Conservation (phyloP, 2,888 invertebrate genomes). For the Neocrepidodera transversa region DNA sequence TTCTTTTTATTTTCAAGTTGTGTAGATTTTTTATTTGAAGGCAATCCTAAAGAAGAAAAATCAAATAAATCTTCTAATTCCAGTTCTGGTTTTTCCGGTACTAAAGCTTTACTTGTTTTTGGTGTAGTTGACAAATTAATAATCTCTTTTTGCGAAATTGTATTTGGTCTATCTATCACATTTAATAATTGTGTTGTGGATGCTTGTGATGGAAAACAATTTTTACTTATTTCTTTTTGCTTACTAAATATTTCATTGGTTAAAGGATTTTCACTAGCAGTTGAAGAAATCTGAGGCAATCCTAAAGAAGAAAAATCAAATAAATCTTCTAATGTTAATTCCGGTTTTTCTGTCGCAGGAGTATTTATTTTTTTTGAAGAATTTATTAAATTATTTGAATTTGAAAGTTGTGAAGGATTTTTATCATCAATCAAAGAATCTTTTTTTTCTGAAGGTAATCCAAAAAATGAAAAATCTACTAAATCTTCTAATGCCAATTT, state of each 20-base stretch:
- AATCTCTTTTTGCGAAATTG: background rate
- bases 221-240: too few relatives aligned
- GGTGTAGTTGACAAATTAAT: background rate
- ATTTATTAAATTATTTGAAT: background rate
- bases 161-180: background rate
- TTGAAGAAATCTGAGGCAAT: background rate
- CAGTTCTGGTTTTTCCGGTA: background rate
- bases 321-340: constrained; percentile 30
- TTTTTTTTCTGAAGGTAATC: constrained; percentile 7
- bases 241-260: too few relatives aligned
- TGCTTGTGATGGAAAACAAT: background rate
- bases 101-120: too few relatives aligned
- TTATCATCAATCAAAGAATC: background rate
- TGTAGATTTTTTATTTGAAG: constrained; percentile 1
- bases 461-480: constrained; percentile 36
- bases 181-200: background rate
- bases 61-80: constrained; percentile 36
- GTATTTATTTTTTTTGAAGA: background rate
- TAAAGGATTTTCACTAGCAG: too few relatives aligned
- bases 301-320: constrained; percentile 37
- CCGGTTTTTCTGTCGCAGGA: background rate
- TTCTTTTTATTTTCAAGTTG: too few relatives aligned
- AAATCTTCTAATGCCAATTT: constrained; percentile 30
- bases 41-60: constrained; percentile 32
- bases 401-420: background rate